Evolutionary conservation across 2,113 vertebrate genomes (phyloP), one percentile per base, ranked within the genome.

Genomic region (Macaca mulatta): DNA sequence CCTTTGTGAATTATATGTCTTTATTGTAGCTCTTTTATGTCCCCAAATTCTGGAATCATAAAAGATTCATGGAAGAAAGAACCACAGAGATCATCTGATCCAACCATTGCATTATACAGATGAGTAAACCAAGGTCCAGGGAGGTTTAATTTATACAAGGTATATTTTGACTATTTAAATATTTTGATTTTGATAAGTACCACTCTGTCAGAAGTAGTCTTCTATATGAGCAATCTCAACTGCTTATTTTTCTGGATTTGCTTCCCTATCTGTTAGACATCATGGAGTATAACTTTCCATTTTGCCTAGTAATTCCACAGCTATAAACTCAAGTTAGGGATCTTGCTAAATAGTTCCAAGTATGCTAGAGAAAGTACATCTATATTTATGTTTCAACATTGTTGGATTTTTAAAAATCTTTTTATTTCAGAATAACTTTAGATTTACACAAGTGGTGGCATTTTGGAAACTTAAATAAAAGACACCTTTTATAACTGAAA

Each of bases 121-220:
- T 52, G 77, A 96, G 77, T 55, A 84, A 88, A 95, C 43, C 38
- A 93, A 48, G 16, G 3, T 55, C 16, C 6, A 52, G 8, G 17
- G 22, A 35, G n/a, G 16, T 80, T 83, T 89, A 87, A 77, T 87
- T 75, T 93, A 25, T 80, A 25, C 17, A 93, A 93, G 35, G 20
- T 90, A 48, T 43, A 38, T 70, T 64, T 85, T 80, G 57, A 13
- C 32, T 72, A 55, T 88, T 79, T 75, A 69, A 86, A 27, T 89
- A 92, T 87, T 97, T 97, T 79, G 85, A 93, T 90, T 95, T 95
- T 94, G 30, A 2, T 89, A 94, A 75, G 22, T 80, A 81, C n/a
- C 27, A 83, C 22, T 88, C 25, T 48, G 25, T 70, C n/a, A 79
- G 52, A 72, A 95, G 13, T 92, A 75, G 27, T 87, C 69, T 82